A percentile compares a stretch with the other conserved stretches of the same genome.
These are phyloP conservation scores for Lycaena phlaeas DNA, from an alignment of 2,888 invertebrate species.

Conservation along the genomic window DNA sequence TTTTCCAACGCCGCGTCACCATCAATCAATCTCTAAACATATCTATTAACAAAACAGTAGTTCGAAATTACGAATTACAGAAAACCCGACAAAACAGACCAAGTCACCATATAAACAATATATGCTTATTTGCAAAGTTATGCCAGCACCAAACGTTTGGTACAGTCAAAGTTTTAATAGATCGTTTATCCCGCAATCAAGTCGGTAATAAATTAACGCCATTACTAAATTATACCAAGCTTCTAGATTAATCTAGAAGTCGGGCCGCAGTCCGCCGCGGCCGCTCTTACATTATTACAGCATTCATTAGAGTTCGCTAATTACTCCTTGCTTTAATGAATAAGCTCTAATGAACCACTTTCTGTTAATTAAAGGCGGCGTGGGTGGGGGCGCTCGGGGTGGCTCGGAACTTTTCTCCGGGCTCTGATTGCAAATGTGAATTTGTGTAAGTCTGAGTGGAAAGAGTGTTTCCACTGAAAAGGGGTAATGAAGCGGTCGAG, in stretches of 20 bases:
- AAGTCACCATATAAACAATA: neutral
- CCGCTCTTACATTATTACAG: conserved; percentile 82
- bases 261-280: conserved; percentile 66
- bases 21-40: too few species aligned
- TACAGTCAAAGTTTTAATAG: conserved; percentile 29
- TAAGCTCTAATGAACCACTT: conserved; percentile 93
- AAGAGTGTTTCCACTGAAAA: conserved; percentile 67
- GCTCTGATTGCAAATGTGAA: conserved; percentile 74
- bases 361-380: conserved; percentile 89
- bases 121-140: neutral
- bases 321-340: conserved; percentile 92
- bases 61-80: too few species aligned
- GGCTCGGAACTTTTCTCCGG: conserved; percentile 62
- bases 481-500: conserved; percentile 69
- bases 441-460: conserved; percentile 67
- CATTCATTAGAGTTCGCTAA: conserved; percentile 91
- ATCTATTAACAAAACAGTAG: too few species aligned
- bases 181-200: conserved; percentile 56
- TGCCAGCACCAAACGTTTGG: conserved; percentile 13
- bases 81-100: neutral
- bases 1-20: too few species aligned
- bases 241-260: conserved; percentile 72
- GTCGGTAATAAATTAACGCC: conserved; percentile 61
- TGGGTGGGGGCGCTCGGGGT: conserved; percentile 31
- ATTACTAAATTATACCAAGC: conserved; percentile 66